These are phyloP conservation scores for Chaetura pelagica DNA, from an alignment of 2,113 vertebrate genomes.

Conservation along the genomic window DNA sequence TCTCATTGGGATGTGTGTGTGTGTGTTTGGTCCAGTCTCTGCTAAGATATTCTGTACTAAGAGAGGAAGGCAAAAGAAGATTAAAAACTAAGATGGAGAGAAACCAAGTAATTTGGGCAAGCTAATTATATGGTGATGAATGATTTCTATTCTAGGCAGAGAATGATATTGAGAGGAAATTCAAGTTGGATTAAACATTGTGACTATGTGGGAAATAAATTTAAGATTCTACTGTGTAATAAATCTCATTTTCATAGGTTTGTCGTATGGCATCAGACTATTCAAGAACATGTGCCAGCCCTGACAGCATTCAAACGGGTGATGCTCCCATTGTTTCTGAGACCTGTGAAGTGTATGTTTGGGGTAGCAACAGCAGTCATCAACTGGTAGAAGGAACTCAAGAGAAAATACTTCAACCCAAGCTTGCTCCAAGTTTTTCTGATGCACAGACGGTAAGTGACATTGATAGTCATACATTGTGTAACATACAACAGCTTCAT, in stretches of 20 bases:
- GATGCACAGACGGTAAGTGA: conserved; percentile 86
- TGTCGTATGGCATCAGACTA: conserved; percentile 93
- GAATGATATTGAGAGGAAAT: neutral
- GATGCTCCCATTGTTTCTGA: conserved; percentile 91
- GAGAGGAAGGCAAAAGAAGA: neutral
- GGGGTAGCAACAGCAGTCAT: conserved; percentile 89
- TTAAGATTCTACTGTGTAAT: neutral
- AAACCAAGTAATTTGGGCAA: neutral
- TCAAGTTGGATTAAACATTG: neutral
- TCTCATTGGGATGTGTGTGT: neutral
- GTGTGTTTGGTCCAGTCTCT: neutral
- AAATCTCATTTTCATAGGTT: conserved; percentile 74
- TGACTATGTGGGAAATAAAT: neutral
- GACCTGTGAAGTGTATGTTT: conserved; percentile 93
- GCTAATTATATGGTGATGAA: neutral
- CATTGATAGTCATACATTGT: neutral
- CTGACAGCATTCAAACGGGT: conserved; percentile 93
- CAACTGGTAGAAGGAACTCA: conserved; percentile 88
- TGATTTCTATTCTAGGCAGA: neutral
- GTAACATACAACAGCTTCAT: neutral
- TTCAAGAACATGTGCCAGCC: conserved; percentile 93
- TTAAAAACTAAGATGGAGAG: neutral
- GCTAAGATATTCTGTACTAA: neutral
- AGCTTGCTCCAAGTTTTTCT: conserved; percentile 86
- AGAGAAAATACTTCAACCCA: conserved; percentile 88